These are phyloP conservation scores for Ernsta delagoae DNA, from an alignment of 2,888 invertebrate species.

Conservation along the genomic window DNA sequence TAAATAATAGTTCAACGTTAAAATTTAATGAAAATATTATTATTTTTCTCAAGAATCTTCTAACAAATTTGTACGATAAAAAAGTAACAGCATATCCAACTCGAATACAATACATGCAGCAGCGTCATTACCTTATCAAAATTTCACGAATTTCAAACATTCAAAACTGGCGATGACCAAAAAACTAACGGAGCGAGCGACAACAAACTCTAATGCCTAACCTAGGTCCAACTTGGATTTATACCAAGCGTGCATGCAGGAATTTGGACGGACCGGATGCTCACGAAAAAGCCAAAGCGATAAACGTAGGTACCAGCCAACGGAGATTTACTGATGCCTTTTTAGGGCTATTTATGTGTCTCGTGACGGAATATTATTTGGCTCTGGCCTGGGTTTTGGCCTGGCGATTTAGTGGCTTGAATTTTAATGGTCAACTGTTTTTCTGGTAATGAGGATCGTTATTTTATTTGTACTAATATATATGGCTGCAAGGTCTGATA, in stretches of 20 bases:
- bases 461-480: not conserved
- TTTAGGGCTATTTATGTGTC: constrained; percentile 50
- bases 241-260: constrained; percentile 50
- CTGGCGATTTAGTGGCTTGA: constrained; percentile 7
- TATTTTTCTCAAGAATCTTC: too few species aligned
- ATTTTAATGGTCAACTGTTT: constrained; percentile 17
- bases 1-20: too few species aligned
- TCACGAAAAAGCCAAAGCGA: constrained; percentile 50
- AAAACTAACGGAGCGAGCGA: constrained; percentile 25
- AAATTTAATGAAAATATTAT: too few species aligned
- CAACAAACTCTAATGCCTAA: constrained; percentile 31
- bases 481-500: too few species aligned
- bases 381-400: constrained; percentile 28
- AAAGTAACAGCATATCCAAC: too few species aligned
- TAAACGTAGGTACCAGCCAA: constrained; percentile 46
- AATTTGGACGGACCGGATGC: constrained; percentile 54
- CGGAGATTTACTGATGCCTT: constrained; percentile 42
- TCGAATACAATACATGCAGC: too few species aligned
- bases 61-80: too few species aligned
- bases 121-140: not conserved
- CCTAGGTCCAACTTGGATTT: constrained; percentile 48
- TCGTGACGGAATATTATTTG: constrained; percentile 50
- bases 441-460: constrained; percentile 6
- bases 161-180: not conserved
- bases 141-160: not conserved